Evolutionary conservation across 64 coral and sea anemone genomes (phyloP).

Genomic region (Astreopora myriophthalma): DNA sequence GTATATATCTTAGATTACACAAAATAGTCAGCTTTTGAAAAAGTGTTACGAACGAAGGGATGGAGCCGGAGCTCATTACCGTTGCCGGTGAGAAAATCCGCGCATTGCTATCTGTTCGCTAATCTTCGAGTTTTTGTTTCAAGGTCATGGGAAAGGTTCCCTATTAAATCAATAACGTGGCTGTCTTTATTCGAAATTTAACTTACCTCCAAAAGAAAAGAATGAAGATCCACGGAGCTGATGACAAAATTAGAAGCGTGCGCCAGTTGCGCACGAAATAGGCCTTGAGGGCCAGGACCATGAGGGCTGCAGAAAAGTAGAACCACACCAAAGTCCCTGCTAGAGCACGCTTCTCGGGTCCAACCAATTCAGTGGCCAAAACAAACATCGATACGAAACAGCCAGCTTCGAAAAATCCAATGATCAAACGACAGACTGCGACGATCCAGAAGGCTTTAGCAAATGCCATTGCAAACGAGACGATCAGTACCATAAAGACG

Average conservation of each 20-base stretch:
- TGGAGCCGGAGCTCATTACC: no score
- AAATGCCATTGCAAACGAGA: slow-evolving; percentile 83
- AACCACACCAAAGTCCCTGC: slow-evolving; percentile 82
- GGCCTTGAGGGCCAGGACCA: slow-evolving; percentile 84
- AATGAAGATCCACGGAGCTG: slow-evolving; percentile 85
- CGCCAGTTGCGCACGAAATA: slow-evolving; percentile 85
- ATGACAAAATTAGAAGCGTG: slow-evolving; percentile 75
- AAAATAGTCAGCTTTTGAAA: no score
- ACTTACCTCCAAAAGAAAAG: slow-evolving; percentile 92
- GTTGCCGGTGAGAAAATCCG: no score
- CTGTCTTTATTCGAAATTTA: not conserved
- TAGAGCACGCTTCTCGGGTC: slow-evolving; percentile 80
- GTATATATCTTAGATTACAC: slow-evolving; percentile 55
- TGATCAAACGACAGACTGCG: slow-evolving; percentile 60
- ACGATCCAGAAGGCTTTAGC: slow-evolving; percentile 73
- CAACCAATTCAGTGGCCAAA: slow-evolving; percentile 81
- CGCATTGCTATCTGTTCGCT: no score
- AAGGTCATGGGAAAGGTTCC: not conserved
- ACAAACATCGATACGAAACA: slow-evolving; percentile 77
- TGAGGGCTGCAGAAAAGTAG: slow-evolving; percentile 74
- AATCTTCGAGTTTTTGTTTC: not conserved
- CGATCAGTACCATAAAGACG: slow-evolving; percentile 44
- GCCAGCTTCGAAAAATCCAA: slow-evolving; percentile 89
- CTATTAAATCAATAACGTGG: no score
- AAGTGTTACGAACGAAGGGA: no score